Percentiles rank a stretch among this genome's conserved stretches.
phyloP scores from a whole-genome alignment of 2,888 invertebrate species.

The Agrotis exclamationis region DNA sequence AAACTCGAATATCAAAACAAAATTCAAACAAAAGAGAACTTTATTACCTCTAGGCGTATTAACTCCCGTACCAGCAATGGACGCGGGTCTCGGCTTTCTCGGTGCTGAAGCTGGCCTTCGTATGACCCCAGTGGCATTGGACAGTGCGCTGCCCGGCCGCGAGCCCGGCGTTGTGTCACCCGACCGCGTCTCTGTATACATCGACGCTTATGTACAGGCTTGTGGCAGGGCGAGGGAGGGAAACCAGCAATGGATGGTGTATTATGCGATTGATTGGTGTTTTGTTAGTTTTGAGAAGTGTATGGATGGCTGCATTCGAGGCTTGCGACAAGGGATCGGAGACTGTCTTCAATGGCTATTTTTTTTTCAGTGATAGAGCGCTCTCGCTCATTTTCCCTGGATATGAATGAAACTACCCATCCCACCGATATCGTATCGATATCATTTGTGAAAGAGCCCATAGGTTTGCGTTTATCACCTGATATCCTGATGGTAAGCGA shows the following conservation, averaged over 20 bases:
- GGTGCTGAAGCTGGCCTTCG: constrained; percentile 92
- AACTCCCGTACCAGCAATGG: constrained; percentile 95
- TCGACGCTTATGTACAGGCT: constrained; percentile 64
- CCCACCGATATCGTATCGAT: no score
- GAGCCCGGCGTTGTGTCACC: constrained; percentile 95
- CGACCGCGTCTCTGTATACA: constrained; percentile 92
- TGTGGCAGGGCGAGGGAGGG: constrained; percentile 38
- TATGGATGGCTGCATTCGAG: constrained; percentile 1
- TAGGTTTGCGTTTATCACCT: no score
- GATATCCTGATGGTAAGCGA: no score
- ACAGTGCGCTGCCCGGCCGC: constrained; percentile 97
- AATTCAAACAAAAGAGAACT: constrained; percentile 5
- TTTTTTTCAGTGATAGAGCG: no score
- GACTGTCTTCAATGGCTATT: no score
- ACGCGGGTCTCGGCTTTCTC: constrained; percentile 92
- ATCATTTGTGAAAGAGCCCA: no score
- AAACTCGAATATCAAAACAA: constrained; percentile 12
- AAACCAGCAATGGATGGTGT: constrained; percentile 46
- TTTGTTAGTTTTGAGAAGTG: constrained; percentile 26
- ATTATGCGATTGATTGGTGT: constrained; percentile 24
- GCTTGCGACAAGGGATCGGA: no score
- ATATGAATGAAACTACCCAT: no score
- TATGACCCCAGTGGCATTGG: constrained; percentile 88
- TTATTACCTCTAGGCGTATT: constrained; percentile 89
- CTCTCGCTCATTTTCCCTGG: no score